Percentiles rank a stretch among this genome's conserved stretches.
These are phyloP conservation scores for Ceratosolen fusciceps DNA, from an alignment of 1,140 invertebrate species.

Conservation along the genomic window DNA sequence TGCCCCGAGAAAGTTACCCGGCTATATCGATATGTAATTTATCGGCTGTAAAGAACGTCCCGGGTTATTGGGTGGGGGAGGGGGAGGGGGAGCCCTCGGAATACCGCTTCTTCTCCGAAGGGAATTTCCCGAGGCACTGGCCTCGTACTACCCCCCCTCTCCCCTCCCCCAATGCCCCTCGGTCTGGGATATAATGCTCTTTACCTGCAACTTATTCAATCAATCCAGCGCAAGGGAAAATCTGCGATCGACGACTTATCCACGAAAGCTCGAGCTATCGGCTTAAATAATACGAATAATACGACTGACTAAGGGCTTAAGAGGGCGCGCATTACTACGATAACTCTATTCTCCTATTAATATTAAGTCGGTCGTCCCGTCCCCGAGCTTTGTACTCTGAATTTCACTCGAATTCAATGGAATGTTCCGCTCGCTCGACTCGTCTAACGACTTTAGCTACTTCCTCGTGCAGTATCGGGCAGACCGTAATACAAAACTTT, in stretches of 20 bases:
- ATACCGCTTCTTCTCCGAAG: neutral
- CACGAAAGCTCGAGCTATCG: no score
- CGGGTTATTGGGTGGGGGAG: no score
- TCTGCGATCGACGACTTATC: no score
- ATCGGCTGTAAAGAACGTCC: slow-evolving; percentile 8
- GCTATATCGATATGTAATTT: slow-evolving; percentile 11
- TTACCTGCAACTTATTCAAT: neutral
- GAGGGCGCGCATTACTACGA: neutral
- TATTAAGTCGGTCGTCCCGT: neutral
- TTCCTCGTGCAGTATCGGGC: neutral
- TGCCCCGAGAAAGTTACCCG: neutral
- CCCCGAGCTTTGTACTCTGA: neutral
- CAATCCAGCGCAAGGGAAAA: neutral
- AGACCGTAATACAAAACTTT: no score
- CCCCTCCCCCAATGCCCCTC: no score
- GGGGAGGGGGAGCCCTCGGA: neutral
- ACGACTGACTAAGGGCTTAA: neutral
- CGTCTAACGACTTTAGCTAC: neutral
- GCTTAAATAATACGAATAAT: neutral
- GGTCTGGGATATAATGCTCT: no score
- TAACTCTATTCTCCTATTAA: neutral
- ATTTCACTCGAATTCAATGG: slow-evolving; percentile 6
- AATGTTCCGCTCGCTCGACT: neutral
- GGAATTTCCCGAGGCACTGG: neutral
- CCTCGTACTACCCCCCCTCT: no score